Base-by-base conservation (phyloP, 2,797 vertebrate genomes). In the Gallinago nigripennis region DNA sequence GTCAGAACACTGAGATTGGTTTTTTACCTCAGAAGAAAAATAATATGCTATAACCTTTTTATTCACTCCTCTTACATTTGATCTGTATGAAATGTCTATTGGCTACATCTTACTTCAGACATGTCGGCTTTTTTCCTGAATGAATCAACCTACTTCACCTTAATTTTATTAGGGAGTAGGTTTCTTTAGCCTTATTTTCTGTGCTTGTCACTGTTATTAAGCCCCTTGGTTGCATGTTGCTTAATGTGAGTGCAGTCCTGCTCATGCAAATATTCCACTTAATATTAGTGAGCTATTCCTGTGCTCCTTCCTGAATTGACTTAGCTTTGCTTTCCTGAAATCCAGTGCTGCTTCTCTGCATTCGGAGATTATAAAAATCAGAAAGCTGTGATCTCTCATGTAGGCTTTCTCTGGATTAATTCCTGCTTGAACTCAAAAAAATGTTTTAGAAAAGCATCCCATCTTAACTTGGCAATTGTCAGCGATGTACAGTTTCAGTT, bases 381-480 rank as follows among this genome's bases (percentile, higher is more conserved):
- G 84, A 93, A 88, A 60, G 57, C 86, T 89, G 41, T 87, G 57
- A 78, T 92, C 75, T 93, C 53, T 82, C 46, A 39, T 88, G 69
- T 17, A 81, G 65, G 24, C 41, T 86, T 95, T 81, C 82, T 93
- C 79, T 79, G 91, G 84, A 72, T 96, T 93, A 96, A 94, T 92
- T 92, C 92, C 65, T 91, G 50, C 81, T 91, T 92, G 79, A 94
- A 93, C 57, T 90, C 69, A 61, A 80, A 88, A 91, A 92, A 39
- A 75, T 75, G 33, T 66, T 97, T 81, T 80, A 81, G 79, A 79
- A 92, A 89, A 92, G 37, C 68, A 80, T 85, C 50, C 43, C 16
- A 1, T 90, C 28, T 2, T 91, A 89, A 88, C 63, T 79, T 71
- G 76, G 31, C 73, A 65, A 3, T 72, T 2, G 0, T 65, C 50